Conservation (phyloP, 2,797 vertebrate species). For the Danionella dracula region DNA sequence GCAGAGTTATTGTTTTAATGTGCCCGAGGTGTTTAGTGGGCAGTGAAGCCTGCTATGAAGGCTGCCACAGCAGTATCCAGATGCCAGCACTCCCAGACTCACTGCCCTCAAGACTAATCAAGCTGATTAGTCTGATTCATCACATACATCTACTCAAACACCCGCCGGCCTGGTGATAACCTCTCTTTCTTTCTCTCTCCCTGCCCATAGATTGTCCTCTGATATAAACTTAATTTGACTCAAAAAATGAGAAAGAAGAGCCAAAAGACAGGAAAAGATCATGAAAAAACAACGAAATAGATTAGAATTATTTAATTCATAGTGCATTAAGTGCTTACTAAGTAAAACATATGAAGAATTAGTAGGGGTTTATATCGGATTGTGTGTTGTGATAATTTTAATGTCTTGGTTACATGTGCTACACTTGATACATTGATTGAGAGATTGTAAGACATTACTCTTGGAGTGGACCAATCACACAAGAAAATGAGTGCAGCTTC, state of each 20-base stretch:
- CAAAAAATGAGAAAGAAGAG: neutral
- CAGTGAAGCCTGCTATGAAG: neutral
- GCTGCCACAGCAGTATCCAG: conserved; percentile 17
- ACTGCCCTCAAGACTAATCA: conserved; percentile 44
- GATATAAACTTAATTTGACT: neutral
- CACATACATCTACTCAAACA: conserved; percentile 46
- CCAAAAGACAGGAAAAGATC: neutral
- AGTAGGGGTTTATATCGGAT: too few relatives aligned
- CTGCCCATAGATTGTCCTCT: neutral
- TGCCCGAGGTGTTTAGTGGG: neutral
- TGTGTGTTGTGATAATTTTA: too few relatives aligned
- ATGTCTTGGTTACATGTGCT: too few relatives aligned
- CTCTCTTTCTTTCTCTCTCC: too few relatives aligned
- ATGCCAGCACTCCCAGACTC: conserved; percentile 34
- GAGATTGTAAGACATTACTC: too few relatives aligned
- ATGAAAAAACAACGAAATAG: too few relatives aligned
- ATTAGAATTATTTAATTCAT: too few relatives aligned
- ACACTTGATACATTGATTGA: too few relatives aligned
- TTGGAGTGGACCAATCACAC: too few relatives aligned
- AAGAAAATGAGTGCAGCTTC: too few relatives aligned
- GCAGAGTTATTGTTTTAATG: neutral
- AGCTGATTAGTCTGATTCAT: conserved; percentile 63
- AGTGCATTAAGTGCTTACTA: too few relatives aligned
- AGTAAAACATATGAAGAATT: too few relatives aligned
- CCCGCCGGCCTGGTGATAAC: conserved; percentile 11